phyloP scores from a whole-genome alignment of 2,797 vertebrate species.

The Poecilia picta region DNA sequence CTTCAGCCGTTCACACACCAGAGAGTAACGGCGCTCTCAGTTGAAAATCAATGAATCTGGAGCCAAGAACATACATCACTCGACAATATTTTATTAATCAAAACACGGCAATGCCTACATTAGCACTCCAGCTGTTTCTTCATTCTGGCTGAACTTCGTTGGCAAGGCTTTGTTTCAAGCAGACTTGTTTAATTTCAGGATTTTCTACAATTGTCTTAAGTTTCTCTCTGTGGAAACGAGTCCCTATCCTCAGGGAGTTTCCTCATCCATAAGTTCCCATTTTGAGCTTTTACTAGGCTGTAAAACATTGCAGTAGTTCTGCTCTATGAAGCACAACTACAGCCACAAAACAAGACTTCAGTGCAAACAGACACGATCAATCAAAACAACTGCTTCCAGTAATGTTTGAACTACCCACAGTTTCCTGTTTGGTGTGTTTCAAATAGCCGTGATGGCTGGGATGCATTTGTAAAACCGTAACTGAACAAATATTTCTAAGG shows the following conservation, averaged over 20 bases:
- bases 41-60: slow-evolving; percentile 1
- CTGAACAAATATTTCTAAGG: not conserved
- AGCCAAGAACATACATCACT: not conserved
- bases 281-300: slow-evolving; percentile 48
- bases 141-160: not conserved
- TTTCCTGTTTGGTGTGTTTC: not conserved
- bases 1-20: not conserved
- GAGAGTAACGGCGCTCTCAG: not conserved
- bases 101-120: not conserved
- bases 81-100: not conserved
- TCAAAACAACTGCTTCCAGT: slow-evolving; percentile 6
- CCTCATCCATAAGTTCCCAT: slow-evolving; percentile 36
- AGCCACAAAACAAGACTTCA: slow-evolving; percentile 21
- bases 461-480: not conserved
- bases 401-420: slow-evolving; percentile 11
- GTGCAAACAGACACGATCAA: slow-evolving; percentile 6
- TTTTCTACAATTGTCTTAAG: not conserved
- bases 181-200: slow-evolving; percentile 1
- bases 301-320: slow-evolving; percentile 39
- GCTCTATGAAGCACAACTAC: slow-evolving; percentile 34
- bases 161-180: not conserved
- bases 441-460: not conserved
- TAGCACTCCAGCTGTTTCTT: slow-evolving; percentile 5
- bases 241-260: slow-evolving; percentile 12
- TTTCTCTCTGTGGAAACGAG: slow-evolving; percentile 13